Base-by-base conservation (phyloP, 2,888 invertebrate species). In the Trissolcus japonicus region DNA sequence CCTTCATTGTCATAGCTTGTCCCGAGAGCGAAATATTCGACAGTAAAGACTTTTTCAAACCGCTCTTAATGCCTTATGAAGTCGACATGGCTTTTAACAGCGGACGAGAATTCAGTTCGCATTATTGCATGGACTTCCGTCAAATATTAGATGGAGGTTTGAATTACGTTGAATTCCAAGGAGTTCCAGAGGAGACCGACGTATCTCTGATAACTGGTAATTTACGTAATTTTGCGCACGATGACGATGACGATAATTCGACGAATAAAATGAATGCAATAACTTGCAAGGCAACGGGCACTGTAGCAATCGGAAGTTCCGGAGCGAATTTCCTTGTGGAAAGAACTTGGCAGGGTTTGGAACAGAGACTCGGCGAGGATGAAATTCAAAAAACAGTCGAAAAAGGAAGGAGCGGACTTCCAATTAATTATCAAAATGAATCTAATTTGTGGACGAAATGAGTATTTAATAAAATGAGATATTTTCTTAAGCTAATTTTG, bases 41-140 rank as follows among this genome's bases (percentile, higher is more conserved):
- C 85, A 94, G 93, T 57, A 92, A 94, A 82, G 97, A 98, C 66
- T 98, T 95, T 88, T 95, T 95, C 84, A 95, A 94, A 86, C 98
- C 98, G 0, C 93, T 99, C 59, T 93, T 97, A 0, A 96, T 97
- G 19, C 95, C 98, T 0, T 97, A 94, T 88, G 99, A 99, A 90
- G 91, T 98, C 19, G 98, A 99, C 90, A 91, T 94, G 67, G 95
- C 95, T 3, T 89, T 95, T 16, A 95, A 95, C 87, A 90, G 90
- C 2, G 89, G 90, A 1, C 89, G 91, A 83, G 86, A 88, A 13
- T 91, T 91, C 43, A 91, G 92, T 0, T 90, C 91, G 3, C 89
- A 90, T 53, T 94, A 94, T 87, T 90, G 94, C 35, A 92, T 94
- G 53, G 94, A 97, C 86, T 97, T 95, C 84, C 92, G 93, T 82